A percentile compares a stretch with the other conserved stretches of the same genome.
These are phyloP conservation scores for Drosophila setifemur DNA, from an alignment of 1,140 invertebrate genomes.

Conservation along the genomic window DNA sequence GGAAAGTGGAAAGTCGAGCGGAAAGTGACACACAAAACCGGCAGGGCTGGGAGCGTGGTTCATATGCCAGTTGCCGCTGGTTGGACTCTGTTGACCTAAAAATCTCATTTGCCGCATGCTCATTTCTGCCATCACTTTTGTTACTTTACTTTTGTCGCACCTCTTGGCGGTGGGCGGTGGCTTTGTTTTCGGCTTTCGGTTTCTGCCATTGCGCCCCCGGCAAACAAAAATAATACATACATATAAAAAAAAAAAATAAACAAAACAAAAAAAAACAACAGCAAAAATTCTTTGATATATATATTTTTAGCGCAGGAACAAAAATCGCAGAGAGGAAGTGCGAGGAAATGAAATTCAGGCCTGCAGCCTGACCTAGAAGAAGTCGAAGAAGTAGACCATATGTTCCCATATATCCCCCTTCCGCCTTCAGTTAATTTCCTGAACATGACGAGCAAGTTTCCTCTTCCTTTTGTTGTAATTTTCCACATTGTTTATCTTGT, in stretches of 20 bases:
- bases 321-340: slow-evolving; percentile 34
- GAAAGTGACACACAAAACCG: slow-evolving; percentile 64
- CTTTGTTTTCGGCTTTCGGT: slow-evolving; percentile 55
- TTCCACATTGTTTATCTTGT: slow-evolving; percentile 14
- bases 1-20: slow-evolving; percentile 50
- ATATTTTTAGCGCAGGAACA: slow-evolving; percentile 7
- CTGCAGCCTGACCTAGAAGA: slow-evolving; percentile 54
- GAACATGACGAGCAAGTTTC: slow-evolving; percentile 38
- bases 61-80: slow-evolving; percentile 44
- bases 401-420: slow-evolving; percentile 11
- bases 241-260: slow-evolving; percentile 7
- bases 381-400: slow-evolving; percentile 15
- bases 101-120: slow-evolving; percentile 78
- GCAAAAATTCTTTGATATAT: slow-evolving; percentile 53
- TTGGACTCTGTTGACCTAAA: slow-evolving; percentile 79
- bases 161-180: slow-evolving; percentile 15
- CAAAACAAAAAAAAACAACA: slow-evolving; percentile 23
- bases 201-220: slow-evolving; percentile 42
- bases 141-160: slow-evolving; percentile 53
- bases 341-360: slow-evolving; percentile 63
- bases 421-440: slow-evolving; percentile 46
- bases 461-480: slow-evolving; percentile 17
- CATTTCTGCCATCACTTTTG: slow-evolving; percentile 72
- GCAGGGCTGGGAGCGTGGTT: slow-evolving; percentile 25
- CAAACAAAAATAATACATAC: slow-evolving; percentile 28